These are phyloP conservation scores for Napeogenes inachia DNA, from an alignment of 2,888 invertebrate species.

Conservation along the genomic window DNA sequence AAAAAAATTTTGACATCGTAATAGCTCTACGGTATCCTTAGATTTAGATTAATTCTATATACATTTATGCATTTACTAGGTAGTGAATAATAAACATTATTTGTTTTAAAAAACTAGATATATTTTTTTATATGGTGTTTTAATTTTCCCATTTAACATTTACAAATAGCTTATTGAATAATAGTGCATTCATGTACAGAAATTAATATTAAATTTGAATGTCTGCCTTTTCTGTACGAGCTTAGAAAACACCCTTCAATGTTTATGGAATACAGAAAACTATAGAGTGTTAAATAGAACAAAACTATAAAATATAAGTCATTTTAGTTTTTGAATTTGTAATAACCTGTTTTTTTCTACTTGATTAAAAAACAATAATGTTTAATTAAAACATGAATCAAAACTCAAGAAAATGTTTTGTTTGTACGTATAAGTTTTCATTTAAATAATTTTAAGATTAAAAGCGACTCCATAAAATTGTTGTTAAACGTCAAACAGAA, in stretches of 20 bases:
- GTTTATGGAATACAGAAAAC: conserved; percentile 36
- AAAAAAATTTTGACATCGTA: conserved; percentile 13
- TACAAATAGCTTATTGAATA: conserved; percentile 40
- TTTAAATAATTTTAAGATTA: neutral
- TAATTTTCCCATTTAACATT: conserved; percentile 5
- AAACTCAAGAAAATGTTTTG: too few species aligned
- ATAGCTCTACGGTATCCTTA: conserved; percentile 2
- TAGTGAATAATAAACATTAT: neutral
- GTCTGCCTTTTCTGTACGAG: conserved; percentile 57
- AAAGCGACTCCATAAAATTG: conserved; percentile 38
- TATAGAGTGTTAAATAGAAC: conserved; percentile 33
- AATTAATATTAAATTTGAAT: conserved; percentile 52
- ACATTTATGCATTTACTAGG: conserved; percentile 10
- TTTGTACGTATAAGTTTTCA: too few species aligned
- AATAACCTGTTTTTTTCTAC: too few species aligned
- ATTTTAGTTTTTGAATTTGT: too few species aligned
- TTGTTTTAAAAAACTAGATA: neutral
- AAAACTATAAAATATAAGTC: neutral
- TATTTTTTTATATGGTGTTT: neutral
- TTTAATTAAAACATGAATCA: too few species aligned
- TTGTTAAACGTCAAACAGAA: conserved; percentile 45
- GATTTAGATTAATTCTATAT: conserved; percentile 7
- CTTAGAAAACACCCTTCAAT: conserved; percentile 51
- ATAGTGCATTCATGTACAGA: conserved; percentile 44
- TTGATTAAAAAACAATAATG: neutral